phyloP scores from a whole-genome alignment of 2,113 vertebrate genomes.

The Ptilonorhynchus violaceus region DNA sequence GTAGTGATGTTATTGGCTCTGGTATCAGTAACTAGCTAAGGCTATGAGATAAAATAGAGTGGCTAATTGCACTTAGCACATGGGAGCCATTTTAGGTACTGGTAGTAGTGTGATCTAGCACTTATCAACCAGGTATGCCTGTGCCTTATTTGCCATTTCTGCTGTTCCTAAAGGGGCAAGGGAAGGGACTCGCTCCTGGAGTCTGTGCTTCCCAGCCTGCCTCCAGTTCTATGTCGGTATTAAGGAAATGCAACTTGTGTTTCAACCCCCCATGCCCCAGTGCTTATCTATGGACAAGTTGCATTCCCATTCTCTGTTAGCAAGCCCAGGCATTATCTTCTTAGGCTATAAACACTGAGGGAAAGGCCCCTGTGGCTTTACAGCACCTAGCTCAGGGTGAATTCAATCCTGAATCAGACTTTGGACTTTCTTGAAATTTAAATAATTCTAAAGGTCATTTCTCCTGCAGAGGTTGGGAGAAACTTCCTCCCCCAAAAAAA shows the following conservation, averaged over 20 bases:
- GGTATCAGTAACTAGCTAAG: neutral
- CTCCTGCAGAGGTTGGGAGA: neutral
- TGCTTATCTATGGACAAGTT: neutral
- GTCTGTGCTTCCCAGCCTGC: neutral
- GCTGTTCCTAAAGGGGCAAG: neutral
- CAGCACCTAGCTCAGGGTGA: neutral
- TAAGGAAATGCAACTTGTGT: neutral
- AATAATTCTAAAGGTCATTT: neutral
- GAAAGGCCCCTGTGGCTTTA: neutral
- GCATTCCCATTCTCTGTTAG: neutral
- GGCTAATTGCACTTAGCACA: neutral
- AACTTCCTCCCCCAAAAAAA: neutral
- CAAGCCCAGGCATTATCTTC: neutral
- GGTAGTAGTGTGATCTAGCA: fast-evolving
- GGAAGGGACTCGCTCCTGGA: neutral
- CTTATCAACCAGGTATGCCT: neutral
- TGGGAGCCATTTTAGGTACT: neutral
- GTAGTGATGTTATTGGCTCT: neutral
- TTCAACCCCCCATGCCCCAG: neutral
- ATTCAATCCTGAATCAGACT: neutral
- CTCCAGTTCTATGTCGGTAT: fast-evolving
- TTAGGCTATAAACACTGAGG: neutral
- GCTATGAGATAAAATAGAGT: neutral
- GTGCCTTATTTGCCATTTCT: neutral
- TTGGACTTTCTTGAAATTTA: neutral